Base-by-base conservation (phyloP, 2,888 invertebrate species). In the Lepas anatifera region DNA sequence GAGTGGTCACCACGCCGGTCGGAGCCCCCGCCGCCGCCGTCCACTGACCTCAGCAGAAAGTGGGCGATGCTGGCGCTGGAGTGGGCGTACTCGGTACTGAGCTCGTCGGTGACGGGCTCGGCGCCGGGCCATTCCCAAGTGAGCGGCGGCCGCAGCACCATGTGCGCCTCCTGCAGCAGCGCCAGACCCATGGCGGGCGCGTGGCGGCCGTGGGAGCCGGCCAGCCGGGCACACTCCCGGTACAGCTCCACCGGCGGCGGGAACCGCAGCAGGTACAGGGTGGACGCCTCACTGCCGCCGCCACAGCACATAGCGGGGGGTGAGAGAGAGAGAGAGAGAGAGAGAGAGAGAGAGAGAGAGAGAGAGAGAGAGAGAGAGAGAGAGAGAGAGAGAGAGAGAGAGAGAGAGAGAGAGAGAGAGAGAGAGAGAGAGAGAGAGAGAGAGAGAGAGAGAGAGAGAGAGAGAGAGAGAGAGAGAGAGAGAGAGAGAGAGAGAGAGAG, bases 121-220 rank as follows among this genome's bases (percentile, higher is more conserved):
- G 77, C 73, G 68, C 1, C 79, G 78, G 58, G 75, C n/a, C n/a
- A n/a, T 77, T 35, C 78, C 78, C 18, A 80, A 80, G 4, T 75
- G 75, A 68, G 77, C 75, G n/a, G 75, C 67, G 69, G 72, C 72
- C 79, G 74, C 75, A 90, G 79, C 75, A 89, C 84, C 74, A 88
- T 83, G 77, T 89, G 88, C 8, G 87, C 87, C 79, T 90, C 90
- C 75, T 86, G 85, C 76, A 90, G 80, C 70, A 91, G 80, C 78
- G 89, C 88, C 71, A 86, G 83, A 77, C 89, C 89, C 3, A 87
- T 87, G 50, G 85, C 83, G 2, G 86, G 84, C 73, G 87, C 87
- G 0, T 86, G 84, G 69, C 83, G 83, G 70, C 85, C 83, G 77
- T 87, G 86, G 63, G 84, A 83, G 71, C 84, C 84, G 0, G 87